Base-by-base conservation (phyloP, 2,797 vertebrate genomes). In the Calcarius lapponicus region DNA sequence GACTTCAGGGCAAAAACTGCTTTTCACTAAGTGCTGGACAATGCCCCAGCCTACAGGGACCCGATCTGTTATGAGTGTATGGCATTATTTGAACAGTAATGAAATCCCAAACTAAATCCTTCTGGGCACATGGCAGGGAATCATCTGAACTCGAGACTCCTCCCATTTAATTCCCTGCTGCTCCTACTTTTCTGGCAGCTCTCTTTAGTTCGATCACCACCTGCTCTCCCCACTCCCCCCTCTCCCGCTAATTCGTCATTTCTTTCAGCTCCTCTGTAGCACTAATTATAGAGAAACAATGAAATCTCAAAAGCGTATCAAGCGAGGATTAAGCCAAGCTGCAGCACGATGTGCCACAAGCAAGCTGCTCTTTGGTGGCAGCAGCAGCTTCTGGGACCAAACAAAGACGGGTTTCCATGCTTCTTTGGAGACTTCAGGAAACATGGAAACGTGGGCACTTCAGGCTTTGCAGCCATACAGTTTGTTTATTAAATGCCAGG, bases 211-310 rank as follows among this genome's bases (percentile, higher is more conserved):
- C 88, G 53, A 92, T 93, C 78, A 70, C 92, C 94, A 93, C 88
- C 90, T 96, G 93, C 94, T 95, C 92, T 89, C 86, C 83, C 93
- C n/a, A 2, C 86, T 67, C 72, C 76, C 82, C 92, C 71, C 69
- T 48, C 91, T 61, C 56, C 47, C 1, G 0, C 88, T 88, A 89
- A 78, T 92, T 91, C 74, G 0, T 78, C 81, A 81, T 67, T 96
- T 93, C 93, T 97, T 96, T 95, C 96, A 96, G 92, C 95, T 95
- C 90, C 70, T 86, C 86, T 61, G 51, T 48, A 85, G 89, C 92
- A 87, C 94, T 93, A 92, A 95, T 96, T 96, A 97, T 10, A 93
- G 81, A 91, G 93, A 88, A 97, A 97, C 87, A 97, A 96, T 86
- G 72, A 94, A 73, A 95, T 94, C 93, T 80, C 92, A 61, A 89